These are phyloP conservation scores for Puntigrus tetrazona DNA, from an alignment of 2,113 vertebrate genomes.

Conservation along the genomic window DNA sequence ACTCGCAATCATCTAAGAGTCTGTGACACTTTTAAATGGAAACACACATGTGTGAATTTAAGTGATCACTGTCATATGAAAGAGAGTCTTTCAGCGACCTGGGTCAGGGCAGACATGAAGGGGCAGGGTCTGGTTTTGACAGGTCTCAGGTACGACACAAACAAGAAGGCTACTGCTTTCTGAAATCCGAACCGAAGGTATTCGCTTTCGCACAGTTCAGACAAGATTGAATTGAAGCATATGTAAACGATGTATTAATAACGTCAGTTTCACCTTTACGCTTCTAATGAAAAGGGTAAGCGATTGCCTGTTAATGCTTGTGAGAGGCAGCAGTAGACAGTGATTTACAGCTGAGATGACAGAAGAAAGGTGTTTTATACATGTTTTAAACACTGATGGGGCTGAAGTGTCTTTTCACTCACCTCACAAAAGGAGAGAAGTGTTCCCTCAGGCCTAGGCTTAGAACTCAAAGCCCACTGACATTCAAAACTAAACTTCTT, in stretches of 20 bases:
- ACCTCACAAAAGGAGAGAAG: slow-evolving; percentile 42
- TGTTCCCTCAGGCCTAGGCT: slow-evolving; percentile 27
- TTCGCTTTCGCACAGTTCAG: slow-evolving; percentile 59
- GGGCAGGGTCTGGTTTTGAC: slow-evolving; percentile 72
- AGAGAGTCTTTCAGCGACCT: slow-evolving; percentile 75
- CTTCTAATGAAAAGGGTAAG: slow-evolving; percentile 43
- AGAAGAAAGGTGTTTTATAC: slow-evolving; percentile 27
- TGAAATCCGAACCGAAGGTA: not conserved
- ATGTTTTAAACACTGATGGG: slow-evolving; percentile 39
- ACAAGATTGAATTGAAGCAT: not conserved
- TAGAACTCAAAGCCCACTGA: slow-evolving; percentile 7
- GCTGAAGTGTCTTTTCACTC: slow-evolving; percentile 52
- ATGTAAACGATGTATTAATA: not conserved
- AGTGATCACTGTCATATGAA: slow-evolving; percentile 78
- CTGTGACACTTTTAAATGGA: slow-evolving; percentile 28
- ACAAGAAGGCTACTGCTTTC: slow-evolving; percentile 24
- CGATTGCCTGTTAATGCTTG: slow-evolving; percentile 29
- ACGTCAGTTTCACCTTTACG: not conserved
- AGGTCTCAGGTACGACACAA: slow-evolving; percentile 87
- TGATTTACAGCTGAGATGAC: slow-evolving; percentile 46
- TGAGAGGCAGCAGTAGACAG: slow-evolving; percentile 18
- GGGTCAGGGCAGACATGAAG: slow-evolving; percentile 49
- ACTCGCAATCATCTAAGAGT: slow-evolving; percentile 32
- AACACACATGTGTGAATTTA: slow-evolving; percentile 52
- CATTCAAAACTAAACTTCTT: slow-evolving; percentile 32